Base-by-base conservation (phyloP, 2,797 vertebrate species). In the Microchirus variegatus region DNA sequence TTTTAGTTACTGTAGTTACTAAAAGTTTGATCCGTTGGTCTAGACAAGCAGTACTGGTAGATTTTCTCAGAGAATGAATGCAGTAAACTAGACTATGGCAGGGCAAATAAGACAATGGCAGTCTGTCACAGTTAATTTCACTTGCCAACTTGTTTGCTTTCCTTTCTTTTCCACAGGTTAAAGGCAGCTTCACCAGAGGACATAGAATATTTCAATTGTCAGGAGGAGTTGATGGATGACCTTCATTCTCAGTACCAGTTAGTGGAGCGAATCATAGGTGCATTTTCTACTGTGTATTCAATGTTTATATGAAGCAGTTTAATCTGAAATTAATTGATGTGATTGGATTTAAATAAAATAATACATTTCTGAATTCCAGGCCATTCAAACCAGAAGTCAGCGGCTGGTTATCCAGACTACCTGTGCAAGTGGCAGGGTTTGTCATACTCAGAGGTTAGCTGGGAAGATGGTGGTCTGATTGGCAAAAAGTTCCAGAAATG, bases 351-450 rank as follows among this genome's bases (percentile, higher is more conserved):
- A 5, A 19, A 1, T 13, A 9, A 53, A 40, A 53, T 10, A 68
- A 47, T 4, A 1, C 0, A 4, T 48, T 0, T 59, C 2, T 80
- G 8, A 9, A 36, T 65, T 45, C 0, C 88, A 99, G 98, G 96
- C 70, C 97, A 99, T 94, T 98, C 97, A 60, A 99, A 98, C 90
- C 98, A 99, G 84, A 99, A 99, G 81, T 99, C 97, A 38, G 96
- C 95, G 0, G 97, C 97, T 49, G 98, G 98, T 67, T 98, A 94
- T 87, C 98, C 98, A 51, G 98, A 99, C 85, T 99, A 99, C 86
- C 94, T 99, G 17, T 99, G 97, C 85, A 99, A 99, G 78, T 99
- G 97, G 97, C 98, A 99, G 70, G 97, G 98, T 50, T 92, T 99
- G 60, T 91, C 98, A 0, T 99, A 99, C 68, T 99, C 95, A 0